Conservation (phyloP, 1,140 invertebrate species). For the Cyrtorhinus lividipennis region DNA sequence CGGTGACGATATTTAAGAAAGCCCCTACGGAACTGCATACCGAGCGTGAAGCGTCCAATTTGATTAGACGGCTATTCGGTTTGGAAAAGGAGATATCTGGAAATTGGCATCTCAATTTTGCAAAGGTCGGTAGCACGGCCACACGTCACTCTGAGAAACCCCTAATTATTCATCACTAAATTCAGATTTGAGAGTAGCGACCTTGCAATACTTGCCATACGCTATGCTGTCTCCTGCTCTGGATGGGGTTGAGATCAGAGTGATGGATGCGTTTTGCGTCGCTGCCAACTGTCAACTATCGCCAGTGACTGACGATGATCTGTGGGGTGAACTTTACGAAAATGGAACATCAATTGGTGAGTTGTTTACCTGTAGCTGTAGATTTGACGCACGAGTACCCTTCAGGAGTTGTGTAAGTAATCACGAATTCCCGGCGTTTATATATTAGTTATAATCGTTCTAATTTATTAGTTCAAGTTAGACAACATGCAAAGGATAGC, state of each 20-base stretch:
- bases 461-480: neutral
- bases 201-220: conserved; percentile 15
- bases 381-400: too few species aligned
- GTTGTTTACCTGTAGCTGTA: neutral
- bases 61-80: too few species aligned
- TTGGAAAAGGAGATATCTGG: too few species aligned
- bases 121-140: too few species aligned
- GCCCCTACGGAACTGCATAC: too few species aligned
- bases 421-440: neutral
- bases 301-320: neutral
- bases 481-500: neutral
- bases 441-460: neutral
- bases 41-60: too few species aligned
- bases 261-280: conserved; percentile 12
- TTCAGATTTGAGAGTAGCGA: conserved; percentile 14
- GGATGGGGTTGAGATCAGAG: conserved; percentile 16
- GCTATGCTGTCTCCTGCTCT: conserved; percentile 8
- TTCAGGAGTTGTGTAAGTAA: neutral
- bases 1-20: too few species aligned
- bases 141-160: neutral
- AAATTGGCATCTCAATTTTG: too few species aligned
- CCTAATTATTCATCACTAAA: neutral
- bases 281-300: conserved; percentile 3
- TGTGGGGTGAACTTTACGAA: conserved; percentile 11
- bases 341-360: conserved; percentile 19